Evolutionary conservation across 2,888 invertebrate genomes (phyloP).

Genomic region (Cremastinae sp.): DNA sequence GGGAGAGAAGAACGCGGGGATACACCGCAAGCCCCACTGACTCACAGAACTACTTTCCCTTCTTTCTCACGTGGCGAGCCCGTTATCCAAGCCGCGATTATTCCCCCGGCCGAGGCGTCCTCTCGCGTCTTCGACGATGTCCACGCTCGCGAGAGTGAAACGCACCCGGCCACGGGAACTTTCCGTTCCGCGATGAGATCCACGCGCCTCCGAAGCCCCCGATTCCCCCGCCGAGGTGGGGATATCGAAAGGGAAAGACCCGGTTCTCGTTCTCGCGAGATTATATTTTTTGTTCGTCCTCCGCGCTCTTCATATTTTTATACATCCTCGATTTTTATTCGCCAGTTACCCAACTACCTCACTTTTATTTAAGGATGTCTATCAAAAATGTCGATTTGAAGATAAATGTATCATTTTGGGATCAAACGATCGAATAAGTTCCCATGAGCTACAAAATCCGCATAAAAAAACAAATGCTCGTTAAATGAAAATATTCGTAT

Average conservation of each 20-base stretch:
- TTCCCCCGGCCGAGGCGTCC: conserved; percentile 50
- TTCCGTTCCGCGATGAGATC: conserved; percentile 58
- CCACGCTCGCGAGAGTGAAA: conserved; percentile 72
- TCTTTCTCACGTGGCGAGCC: conserved; percentile 72
- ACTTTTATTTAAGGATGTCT: no score
- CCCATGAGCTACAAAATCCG: no score
- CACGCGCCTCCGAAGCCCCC: conserved; percentile 45
- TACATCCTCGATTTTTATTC: background rate
- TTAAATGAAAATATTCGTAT: no score
- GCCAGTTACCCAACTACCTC: background rate
- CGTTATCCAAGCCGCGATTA: conserved; percentile 73
- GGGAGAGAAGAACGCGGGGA: background rate
- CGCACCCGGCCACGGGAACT: conserved; percentile 48
- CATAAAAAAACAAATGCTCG: no score
- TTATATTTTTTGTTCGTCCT: background rate
- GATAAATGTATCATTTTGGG: no score
- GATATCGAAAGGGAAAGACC: conserved; percentile 53
- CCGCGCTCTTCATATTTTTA: background rate
- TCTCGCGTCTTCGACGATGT: conserved; percentile 12
- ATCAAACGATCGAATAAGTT: no score
- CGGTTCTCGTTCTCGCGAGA: background rate
- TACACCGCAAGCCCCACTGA: conserved; percentile 78
- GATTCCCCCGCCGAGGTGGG: conserved; percentile 27
- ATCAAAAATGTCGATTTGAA: no score
- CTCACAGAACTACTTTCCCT: conserved; percentile 80